A percentile compares a stretch with the other conserved stretches of the same genome.
These are phyloP conservation scores for Saguinus imperator DNA, from an alignment of 2,113 vertebrate genomes.

Conservation along the genomic window DNA sequence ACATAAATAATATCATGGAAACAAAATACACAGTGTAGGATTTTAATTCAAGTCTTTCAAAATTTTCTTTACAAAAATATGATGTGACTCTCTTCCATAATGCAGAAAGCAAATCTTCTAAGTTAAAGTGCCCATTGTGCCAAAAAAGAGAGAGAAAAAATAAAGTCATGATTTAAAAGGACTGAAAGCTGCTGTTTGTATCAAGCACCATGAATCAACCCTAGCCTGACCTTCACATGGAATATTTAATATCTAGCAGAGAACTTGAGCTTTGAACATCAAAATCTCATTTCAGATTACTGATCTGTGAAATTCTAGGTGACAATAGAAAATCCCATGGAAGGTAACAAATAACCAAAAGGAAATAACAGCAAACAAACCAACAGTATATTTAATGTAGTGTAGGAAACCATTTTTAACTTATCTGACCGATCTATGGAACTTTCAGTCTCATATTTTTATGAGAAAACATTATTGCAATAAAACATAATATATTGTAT, in stretches of 20 bases:
- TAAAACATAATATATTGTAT: not conserved
- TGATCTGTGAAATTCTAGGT: constrained; percentile 76
- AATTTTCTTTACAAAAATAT: constrained; percentile 43
- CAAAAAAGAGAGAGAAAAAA: constrained; percentile 5
- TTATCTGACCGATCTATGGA: constrained; percentile 20
- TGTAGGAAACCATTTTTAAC: constrained; percentile 9
- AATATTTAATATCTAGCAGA: constrained; percentile 47
- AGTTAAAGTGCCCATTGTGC: not conserved
- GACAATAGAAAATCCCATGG: constrained; percentile 18
- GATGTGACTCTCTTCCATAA: not conserved
- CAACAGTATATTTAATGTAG: constrained; percentile 52
- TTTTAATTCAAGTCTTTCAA: constrained; percentile 47
- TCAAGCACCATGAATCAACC: constrained; percentile 34
- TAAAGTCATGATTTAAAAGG: constrained; percentile 7
- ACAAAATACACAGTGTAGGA: not conserved
- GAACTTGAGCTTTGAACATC: constrained; percentile 43
- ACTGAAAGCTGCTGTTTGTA: not conserved
- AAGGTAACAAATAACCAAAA: constrained; percentile 71
- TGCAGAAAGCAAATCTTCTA: constrained; percentile 53
- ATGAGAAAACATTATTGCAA: not conserved
- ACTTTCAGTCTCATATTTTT: constrained; percentile 29
- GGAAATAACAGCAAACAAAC: constrained; percentile 70
- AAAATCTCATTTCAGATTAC: constrained; percentile 75
- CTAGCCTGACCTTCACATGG: constrained; percentile 74
- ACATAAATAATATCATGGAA: not conserved